These are phyloP conservation scores for Digitonthophagus gazella DNA, from an alignment of 2,888 invertebrate genomes.

Conservation along the genomic window DNA sequence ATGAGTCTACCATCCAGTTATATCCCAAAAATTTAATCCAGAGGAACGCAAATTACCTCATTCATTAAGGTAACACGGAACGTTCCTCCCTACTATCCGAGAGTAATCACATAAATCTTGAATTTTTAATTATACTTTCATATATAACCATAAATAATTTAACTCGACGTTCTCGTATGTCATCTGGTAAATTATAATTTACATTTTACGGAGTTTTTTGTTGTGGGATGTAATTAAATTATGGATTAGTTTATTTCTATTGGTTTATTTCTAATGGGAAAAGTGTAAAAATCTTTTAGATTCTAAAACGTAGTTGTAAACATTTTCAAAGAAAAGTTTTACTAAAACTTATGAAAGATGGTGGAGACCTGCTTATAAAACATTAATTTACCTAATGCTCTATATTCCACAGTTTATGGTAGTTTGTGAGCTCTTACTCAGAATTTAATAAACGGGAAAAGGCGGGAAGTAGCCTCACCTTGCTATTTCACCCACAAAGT, in stretches of 20 bases:
- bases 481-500: background rate
- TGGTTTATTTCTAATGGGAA: background rate
- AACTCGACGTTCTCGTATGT: background rate
- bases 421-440: background rate
- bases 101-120: constrained; percentile 1
- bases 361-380: background rate
- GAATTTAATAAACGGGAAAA: constrained; percentile 1
- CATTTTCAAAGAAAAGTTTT: too few relatives aligned
- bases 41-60: constrained; percentile 6
- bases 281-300: too few relatives aligned
- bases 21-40: constrained; percentile 1
- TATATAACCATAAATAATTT: constrained; percentile 8
- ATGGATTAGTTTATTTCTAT: background rate
- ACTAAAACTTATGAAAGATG: too few relatives aligned
- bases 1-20: background rate
- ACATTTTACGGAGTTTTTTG: background rate
- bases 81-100: background rate
- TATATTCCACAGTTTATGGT: background rate
- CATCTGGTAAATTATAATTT: constrained; percentile 4
- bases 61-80: constrained; percentile 7
- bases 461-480: background rate
- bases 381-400: constrained; percentile 10
- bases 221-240: background rate
- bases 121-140: constrained; percentile 14
- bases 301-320: too few relatives aligned